Evolutionary conservation across 2,797 vertebrate species (phyloP).

Genomic region (Schizopygopsis pylzovi): DNA sequence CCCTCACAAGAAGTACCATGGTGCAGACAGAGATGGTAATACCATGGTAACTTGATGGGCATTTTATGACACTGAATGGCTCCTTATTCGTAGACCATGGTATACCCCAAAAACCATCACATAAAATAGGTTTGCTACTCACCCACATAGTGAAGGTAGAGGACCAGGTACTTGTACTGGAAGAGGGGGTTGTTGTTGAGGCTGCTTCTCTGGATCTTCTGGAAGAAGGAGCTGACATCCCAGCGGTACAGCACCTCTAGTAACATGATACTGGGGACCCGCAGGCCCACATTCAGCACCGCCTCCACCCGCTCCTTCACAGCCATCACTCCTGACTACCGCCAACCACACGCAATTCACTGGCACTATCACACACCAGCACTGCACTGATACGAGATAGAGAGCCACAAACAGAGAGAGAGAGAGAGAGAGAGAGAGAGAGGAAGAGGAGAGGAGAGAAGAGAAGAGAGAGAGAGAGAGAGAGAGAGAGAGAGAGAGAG

Average conservation of each 20-base stretch:
- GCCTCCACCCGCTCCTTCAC: slow-evolving; percentile 94
- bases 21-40: neutral
- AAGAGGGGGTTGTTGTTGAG: slow-evolving; percentile 96
- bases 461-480: neutral
- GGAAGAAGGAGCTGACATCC: slow-evolving; percentile 99
- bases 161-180: slow-evolving; percentile 98
- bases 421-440: neutral
- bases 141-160: slow-evolving; percentile 99
- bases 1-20: neutral
- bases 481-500: neutral
- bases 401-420: slow-evolving; percentile 1
- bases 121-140: slow-evolving; percentile 68
- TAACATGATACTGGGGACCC: slow-evolving; percentile 98
- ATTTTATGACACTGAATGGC: neutral
- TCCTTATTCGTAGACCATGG: neutral
- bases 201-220: slow-evolving; percentile 98
- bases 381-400: neutral
- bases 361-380: slow-evolving; percentile 24
- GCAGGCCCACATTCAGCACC: slow-evolving; percentile 94
- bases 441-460: neutral
- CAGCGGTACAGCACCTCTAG: slow-evolving; percentile 96
- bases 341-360: slow-evolving; percentile 40
- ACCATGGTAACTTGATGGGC: neutral
- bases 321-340: slow-evolving; percentile 80
- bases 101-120: neutral